Base-by-base conservation (phyloP, 2,113 vertebrate genomes). In the Cochlearius cochlearius region DNA sequence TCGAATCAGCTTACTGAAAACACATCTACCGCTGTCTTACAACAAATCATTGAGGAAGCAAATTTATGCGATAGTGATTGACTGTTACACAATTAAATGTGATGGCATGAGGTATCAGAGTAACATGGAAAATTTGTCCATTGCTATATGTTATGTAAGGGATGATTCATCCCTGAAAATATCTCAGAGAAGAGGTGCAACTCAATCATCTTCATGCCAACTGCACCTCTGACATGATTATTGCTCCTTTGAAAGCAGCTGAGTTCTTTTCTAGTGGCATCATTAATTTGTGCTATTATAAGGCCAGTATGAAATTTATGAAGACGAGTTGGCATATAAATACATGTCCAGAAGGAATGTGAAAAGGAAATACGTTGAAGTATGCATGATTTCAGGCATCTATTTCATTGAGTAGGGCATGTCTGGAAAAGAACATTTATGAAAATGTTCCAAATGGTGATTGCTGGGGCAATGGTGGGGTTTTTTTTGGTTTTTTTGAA, bases 201-300 rank as follows among this genome's bases (percentile, higher is more conserved):
- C 95, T 96, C 96, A 96, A 96, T 97, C 96, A 95, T 96, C 92
- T 94, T 97, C 97, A 91, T 96, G 96, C 97, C 96, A 97, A 95
- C 94, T 95, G 86, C 91, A 94, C 94, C 95, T 94, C 94, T 97
- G 97, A 97, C 95, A 95, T 96, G 92, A 95, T 95, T 96, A 94
- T 87, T 97, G 95, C 92, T 97, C 91, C 94, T 97, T 86, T 95
- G 95, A 95, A 97, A 92, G 92, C 91, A 89, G 86, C 92, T 87
- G 92, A 95, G 89, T 94, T 95, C 91, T 96, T 88, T 95, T 87
- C 92, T 95, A 92, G 95, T 92, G 80, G 92, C 94, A 95, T 92
- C 92, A 94, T 95, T 97, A 97, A 97, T 94, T 97, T 97, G 96
- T 96, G 91, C 89, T 97, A 92, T 94, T 96, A 94, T 94, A 96